Percentiles rank a stretch among this genome's conserved stretches.
These are phyloP conservation scores for Cephonodes hylas DNA, from an alignment of 2,888 invertebrate genomes.

Conservation along the genomic window DNA sequence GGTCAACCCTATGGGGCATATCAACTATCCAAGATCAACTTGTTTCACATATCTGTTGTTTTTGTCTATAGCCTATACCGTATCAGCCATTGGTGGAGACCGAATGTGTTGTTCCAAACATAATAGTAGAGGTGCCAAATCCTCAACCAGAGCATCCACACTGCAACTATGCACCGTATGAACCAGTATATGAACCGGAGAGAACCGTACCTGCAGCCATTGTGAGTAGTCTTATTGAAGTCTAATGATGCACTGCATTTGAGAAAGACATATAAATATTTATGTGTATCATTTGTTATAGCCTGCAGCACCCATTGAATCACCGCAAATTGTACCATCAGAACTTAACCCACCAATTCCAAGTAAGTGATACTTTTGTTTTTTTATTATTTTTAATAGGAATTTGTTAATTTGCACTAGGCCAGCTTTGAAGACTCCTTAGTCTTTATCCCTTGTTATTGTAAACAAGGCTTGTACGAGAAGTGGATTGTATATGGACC, in stretches of 20 bases:
- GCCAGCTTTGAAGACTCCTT: too few species aligned
- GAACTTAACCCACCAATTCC: conserved; percentile 46
- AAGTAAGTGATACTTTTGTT: conserved; percentile 43
- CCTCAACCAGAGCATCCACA: conserved; percentile 35
- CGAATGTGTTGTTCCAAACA: conserved; percentile 72
- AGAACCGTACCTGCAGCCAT: conserved; percentile 66
- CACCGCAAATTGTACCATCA: conserved; percentile 70
- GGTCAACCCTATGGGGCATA: too few species aligned
- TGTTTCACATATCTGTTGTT: too few species aligned
- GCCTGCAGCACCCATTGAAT: conserved; percentile 62
- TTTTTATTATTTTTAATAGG: too few species aligned
- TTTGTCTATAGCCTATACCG: conserved; percentile 36
- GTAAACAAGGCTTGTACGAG: too few species aligned
- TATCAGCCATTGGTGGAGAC: conserved; percentile 51
- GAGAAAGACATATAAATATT: neutral
- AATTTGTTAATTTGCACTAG: too few species aligned
- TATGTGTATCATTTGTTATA: conserved; percentile 34
- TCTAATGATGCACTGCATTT: neutral
- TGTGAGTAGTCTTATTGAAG: conserved; percentile 42
- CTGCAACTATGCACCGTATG: conserved; percentile 60
- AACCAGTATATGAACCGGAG: conserved; percentile 56
- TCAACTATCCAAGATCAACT: too few species aligned
- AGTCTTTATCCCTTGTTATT: too few species aligned
- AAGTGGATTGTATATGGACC: too few species aligned
- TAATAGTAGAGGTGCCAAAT: conserved; percentile 64